Base-by-base conservation (phyloP, 53 echinoderm and acorn worm species). In the Zoroaster sp. region DNA sequence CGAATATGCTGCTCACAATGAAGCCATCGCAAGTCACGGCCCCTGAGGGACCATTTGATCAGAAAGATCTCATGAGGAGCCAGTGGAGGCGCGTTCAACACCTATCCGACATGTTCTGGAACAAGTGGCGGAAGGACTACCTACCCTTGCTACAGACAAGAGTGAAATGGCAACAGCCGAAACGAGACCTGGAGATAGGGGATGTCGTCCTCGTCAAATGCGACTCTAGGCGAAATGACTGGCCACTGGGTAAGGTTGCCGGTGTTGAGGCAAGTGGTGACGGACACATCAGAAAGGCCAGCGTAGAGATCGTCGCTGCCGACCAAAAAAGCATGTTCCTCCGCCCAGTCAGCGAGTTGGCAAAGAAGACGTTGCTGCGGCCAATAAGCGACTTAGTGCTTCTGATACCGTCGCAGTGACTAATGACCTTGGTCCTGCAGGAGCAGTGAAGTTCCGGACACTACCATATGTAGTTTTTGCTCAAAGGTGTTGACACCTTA, bases 51-150 rank as follows among this genome's bases (percentile, higher is more conserved):
- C 80, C 92, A 20, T 91, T 91, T 67, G 78, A 49, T 59, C 88
- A 52, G 5, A 88, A 91, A 72, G 92, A 91, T 79, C 53, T 91
- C 51, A 51, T 76, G 32, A 79, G 88, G 35, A 88, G 59, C 78
- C 88, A 91, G 92, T 91, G 92, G 92, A 76, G 92, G 42, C 88
- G 88, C 17, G 88, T 92, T 10, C 88, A 92, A 65, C 92, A 92
- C 75, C 37, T 92, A 39, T 73, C 92, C 37, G 46, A 92, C 38
- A 88, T 91, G 92, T 92, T 92, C 76, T 92, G 88, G 88, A 46
- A 88, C 32, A 88, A 92, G 74, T 88, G 83, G 88, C 88, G 82
- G 63, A 88, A 79, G 37, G 88, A 88, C 43, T 88, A 92, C 73
- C 46, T 92, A 54, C 91, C 91, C n/a, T 11, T 92, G 73, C 52